phyloP scores from a whole-genome alignment of 2,888 invertebrate species.

The Tethea ocularis region DNA sequence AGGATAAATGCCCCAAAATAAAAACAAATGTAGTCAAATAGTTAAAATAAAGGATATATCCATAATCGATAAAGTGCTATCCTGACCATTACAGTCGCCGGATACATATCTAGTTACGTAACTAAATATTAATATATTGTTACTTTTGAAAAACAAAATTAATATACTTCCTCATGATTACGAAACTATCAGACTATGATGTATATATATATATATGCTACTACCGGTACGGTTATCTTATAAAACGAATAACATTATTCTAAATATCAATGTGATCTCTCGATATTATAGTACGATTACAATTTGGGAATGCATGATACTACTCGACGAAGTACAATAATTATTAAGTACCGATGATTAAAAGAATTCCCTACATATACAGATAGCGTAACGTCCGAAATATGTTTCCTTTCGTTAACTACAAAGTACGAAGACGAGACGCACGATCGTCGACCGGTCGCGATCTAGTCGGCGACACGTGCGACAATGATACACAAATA shows the following conservation, averaged over 20 bases:
- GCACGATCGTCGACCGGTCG: conserved; percentile 13
- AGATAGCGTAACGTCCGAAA: conserved; percentile 64
- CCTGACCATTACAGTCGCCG: conserved; percentile 68
- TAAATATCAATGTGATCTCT: conserved; percentile 76
- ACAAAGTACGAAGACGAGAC: conserved; percentile 63
- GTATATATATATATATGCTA: conserved; percentile 64
- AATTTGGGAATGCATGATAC: conserved; percentile 82
- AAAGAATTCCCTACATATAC: conserved; percentile 73
- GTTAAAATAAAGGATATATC: conserved; percentile 63
- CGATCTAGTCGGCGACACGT: conserved; percentile 42
- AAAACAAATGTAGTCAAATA: conserved; percentile 68
- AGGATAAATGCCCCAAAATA: conserved; percentile 72
- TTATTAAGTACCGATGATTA: conserved; percentile 80
- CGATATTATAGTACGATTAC: conserved; percentile 76
- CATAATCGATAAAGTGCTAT: conserved; percentile 63
- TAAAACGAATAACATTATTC: conserved; percentile 78
- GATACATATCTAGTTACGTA: conserved; percentile 52
- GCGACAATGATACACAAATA: conserved; percentile 45
- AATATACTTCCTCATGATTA: conserved; percentile 65
- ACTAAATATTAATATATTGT: conserved; percentile 55
- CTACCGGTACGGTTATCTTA: conserved; percentile 71
- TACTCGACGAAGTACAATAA: conserved; percentile 77
- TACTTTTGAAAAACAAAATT: conserved; percentile 55
- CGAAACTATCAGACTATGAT: conserved; percentile 67
- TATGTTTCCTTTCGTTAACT: conserved; percentile 52